A percentile compares a stretch with the other conserved stretches of the same genome.
These are phyloP conservation scores for Scaptomyza reducta DNA, from an alignment of 2,888 invertebrate species.

Conservation along the genomic window DNA sequence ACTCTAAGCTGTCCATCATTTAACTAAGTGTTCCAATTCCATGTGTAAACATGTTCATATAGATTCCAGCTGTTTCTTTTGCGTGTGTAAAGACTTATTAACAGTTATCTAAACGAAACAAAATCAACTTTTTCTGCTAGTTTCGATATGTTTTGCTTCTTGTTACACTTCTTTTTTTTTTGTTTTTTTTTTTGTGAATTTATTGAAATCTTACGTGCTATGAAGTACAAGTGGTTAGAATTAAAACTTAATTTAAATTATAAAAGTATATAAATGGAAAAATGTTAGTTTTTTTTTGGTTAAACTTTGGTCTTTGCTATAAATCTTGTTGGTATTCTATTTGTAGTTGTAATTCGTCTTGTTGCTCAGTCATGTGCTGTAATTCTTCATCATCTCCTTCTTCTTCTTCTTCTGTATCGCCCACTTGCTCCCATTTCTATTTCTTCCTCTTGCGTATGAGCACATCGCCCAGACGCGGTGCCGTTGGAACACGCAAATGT, in stretches of 20 bases:
- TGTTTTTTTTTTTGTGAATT: slow-evolving; percentile 11
- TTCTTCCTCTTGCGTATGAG: slow-evolving; percentile 72
- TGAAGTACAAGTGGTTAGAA: slow-evolving; percentile 76
- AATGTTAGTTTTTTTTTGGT: slow-evolving; percentile 27
- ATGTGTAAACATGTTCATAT: no score
- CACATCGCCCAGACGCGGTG: slow-evolving; percentile 78
- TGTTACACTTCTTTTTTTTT: not conserved
- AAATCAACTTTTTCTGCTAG: not conserved
- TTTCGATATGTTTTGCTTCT: slow-evolving; percentile 1
- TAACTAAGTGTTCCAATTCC: no score
- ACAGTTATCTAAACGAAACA: not conserved
- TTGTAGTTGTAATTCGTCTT: slow-evolving; percentile 58
- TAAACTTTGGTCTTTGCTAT: slow-evolving; percentile 57
- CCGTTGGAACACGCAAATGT: slow-evolving; percentile 87
- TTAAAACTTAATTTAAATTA: slow-evolving; percentile 50
- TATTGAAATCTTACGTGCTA: slow-evolving; percentile 69
- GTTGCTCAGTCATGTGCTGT: slow-evolving; percentile 67
- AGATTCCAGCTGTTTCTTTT: no score
- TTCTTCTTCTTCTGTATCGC: slow-evolving; percentile 24
- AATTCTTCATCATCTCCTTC: slow-evolving; percentile 32
- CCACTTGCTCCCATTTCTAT: slow-evolving; percentile 36
- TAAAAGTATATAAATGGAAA: slow-evolving; percentile 20
- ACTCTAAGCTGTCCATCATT: no score
- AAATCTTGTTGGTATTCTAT: slow-evolving; percentile 62
- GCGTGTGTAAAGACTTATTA: no score